phyloP scores from a whole-genome alignment of 1,140 invertebrate species.

The Dryas iulia region DNA sequence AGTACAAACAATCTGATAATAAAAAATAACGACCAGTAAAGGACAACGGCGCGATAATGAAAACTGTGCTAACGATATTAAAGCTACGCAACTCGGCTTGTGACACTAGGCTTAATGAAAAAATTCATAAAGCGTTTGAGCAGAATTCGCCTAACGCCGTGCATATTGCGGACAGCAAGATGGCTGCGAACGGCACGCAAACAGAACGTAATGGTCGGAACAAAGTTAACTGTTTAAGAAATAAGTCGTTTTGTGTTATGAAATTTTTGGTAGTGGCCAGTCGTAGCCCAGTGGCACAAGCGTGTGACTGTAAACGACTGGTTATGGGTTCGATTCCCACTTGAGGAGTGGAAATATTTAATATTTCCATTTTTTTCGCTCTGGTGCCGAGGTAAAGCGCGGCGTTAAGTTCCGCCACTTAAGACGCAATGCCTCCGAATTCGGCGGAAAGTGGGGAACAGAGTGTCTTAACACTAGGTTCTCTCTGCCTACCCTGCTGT shows the following conservation, averaged over 20 bases:
- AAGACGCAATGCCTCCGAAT: too few species aligned
- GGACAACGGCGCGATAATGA: slow-evolving; percentile 14
- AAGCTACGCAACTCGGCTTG: slow-evolving; percentile 2
- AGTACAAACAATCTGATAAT: slow-evolving; percentile 2
- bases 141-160: neutral
- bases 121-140: slow-evolving; percentile 22
- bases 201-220: neutral
- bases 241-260: neutral
- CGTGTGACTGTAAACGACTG: too few species aligned
- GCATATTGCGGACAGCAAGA: neutral
- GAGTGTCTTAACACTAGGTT: too few species aligned
- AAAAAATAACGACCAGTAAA: slow-evolving; percentile 15
- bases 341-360: too few species aligned
- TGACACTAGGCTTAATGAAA: slow-evolving; percentile 33
- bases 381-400: too few species aligned
- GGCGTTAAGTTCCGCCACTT: too few species aligned
- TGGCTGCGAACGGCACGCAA: neutral
- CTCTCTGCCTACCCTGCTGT: too few species aligned
- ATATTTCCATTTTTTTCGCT: too few species aligned
- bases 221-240: neutral
- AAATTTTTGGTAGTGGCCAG: too few species aligned
- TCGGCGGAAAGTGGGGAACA: too few species aligned
- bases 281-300: too few species aligned
- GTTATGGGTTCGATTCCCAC: too few species aligned
- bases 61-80: slow-evolving; percentile 22